Evolutionary conservation across 2,888 invertebrate species (phyloP), one percentile per base, ranked within the genome.

Genomic region (Perdita meconis): DNA sequence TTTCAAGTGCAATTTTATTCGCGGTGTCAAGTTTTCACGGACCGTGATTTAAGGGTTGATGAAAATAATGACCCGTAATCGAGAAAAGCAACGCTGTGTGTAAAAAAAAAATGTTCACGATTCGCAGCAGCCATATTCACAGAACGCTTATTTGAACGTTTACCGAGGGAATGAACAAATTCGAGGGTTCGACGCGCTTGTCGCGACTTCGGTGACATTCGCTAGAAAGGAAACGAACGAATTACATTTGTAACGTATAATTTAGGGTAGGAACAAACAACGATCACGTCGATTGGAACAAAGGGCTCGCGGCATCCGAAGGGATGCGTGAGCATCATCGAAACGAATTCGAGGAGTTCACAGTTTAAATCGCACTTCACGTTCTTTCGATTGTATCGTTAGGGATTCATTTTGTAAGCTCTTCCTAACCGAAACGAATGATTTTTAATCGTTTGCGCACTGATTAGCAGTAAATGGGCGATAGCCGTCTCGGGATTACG

Each of bases 181-280:
- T 64, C 76, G 59, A 73, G 57, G 74, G 78, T 69, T 26, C 60
- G 77, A 63, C 63, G 57, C 78, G 79, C 61, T 70, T 77, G 66
- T 69, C 55, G 80, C 70, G 79, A 78, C 80, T 81, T 82, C 81
- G 80, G 78, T 80, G 74, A 75, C 82, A 82, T 78, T 72, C 81
- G 82, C 70, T 74, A 82, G 59, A 75, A 19, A 68, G 51, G 47
- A 57, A 66, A 64, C 34, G 30, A 68, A 65, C 74, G 75, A 78
- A 80, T 86, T 85, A 78, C 81, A 86, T 82, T 80, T 89, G 89
- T 88, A 89, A 89, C 81, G 88, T 88, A 87, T 70, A n/a, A n/a
- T n/a, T n/a, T 89, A 88, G 86, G 75, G 72, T 87, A 82, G 81
- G 61, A 82, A 74, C 26, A 66, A 80, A 83, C 80, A 78, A 85